Percentiles rank a stretch among this genome's conserved stretches.
Evolutionary conservation across 2,888 invertebrate species (phyloP).

Genomic region (Leucophenga maculata): DNA sequence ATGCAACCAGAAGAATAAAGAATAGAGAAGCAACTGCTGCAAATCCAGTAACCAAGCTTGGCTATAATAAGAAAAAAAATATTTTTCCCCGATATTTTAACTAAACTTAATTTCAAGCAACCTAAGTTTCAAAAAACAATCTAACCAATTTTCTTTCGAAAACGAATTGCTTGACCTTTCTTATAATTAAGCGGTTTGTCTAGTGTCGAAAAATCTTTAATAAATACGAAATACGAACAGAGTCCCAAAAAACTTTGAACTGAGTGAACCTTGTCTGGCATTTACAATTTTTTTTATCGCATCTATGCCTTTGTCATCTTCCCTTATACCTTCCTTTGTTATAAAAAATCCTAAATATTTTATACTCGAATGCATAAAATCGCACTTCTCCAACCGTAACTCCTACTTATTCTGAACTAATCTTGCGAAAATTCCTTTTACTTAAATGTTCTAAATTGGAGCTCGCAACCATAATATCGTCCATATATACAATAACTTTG

Average conservation of each 20-base stretch:
- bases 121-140: neutral
- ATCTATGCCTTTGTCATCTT: neutral
- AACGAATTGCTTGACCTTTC: neutral
- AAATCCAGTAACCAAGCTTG: too few relatives aligned
- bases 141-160: neutral
- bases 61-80: too few relatives aligned
- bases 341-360: neutral
- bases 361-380: neutral
- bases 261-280: neutral
- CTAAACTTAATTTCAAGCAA: neutral
- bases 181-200: slow-evolving; percentile 15
- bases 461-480: slow-evolving; percentile 22
- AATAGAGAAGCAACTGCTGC: too few relatives aligned
- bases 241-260: neutral
- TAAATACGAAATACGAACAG: slow-evolving; percentile 26
- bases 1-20: too few relatives aligned
- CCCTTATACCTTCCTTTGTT: neutral
- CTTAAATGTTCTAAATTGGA: neutral
- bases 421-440: neutral
- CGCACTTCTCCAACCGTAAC: neutral
- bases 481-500: slow-evolving; percentile 12
- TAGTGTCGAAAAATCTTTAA: slow-evolving; percentile 19
- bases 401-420: neutral
- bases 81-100: too few relatives aligned
- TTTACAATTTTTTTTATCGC: neutral